phyloP scores from a whole-genome alignment of 2,888 invertebrate species.

The Sinotaia quadrata region DNA sequence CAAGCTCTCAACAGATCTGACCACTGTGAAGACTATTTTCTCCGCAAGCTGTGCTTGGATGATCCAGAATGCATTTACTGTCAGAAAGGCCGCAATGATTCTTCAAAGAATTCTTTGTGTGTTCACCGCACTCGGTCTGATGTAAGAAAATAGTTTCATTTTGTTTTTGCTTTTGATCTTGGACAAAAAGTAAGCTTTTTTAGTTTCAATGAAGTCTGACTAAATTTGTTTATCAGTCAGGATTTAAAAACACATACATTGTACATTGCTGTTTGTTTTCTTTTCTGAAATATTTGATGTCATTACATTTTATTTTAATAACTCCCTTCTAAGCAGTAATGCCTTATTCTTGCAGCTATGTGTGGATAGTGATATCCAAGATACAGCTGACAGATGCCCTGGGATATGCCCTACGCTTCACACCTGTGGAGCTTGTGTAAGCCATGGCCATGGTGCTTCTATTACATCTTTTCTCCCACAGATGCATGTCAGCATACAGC shows the following conservation, averaged over 20 bases:
- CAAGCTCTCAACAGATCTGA: slow-evolving; percentile 31
- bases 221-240: no score
- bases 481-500: slow-evolving; percentile 67
- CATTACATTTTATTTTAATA: no score
- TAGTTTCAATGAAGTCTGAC: no score
- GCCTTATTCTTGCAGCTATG: slow-evolving; percentile 25
- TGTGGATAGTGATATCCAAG: slow-evolving; percentile 26
- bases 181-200: no score
- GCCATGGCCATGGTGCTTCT: slow-evolving; percentile 71
- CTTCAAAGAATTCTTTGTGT: slow-evolving; percentile 77
- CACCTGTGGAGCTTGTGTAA: slow-evolving; percentile 91
- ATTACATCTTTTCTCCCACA: slow-evolving; percentile 36
- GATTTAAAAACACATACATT: no score
- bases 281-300: no score
- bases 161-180: no score
- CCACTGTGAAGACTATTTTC: slow-evolving; percentile 51
- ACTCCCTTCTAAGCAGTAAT: no score
- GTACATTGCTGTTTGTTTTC: no score
- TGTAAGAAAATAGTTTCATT: no score
- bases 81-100: slow-evolving; percentile 78
- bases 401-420: slow-evolving; percentile 87
- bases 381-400: slow-evolving; percentile 56
- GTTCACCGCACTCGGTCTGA: slow-evolving; percentile 52
- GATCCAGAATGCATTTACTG: slow-evolving; percentile 97
- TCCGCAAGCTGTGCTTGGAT: slow-evolving; percentile 79